These are phyloP conservation scores for Fulica atra DNA, from an alignment of 2,113 vertebrate genomes.

Conservation along the genomic window DNA sequence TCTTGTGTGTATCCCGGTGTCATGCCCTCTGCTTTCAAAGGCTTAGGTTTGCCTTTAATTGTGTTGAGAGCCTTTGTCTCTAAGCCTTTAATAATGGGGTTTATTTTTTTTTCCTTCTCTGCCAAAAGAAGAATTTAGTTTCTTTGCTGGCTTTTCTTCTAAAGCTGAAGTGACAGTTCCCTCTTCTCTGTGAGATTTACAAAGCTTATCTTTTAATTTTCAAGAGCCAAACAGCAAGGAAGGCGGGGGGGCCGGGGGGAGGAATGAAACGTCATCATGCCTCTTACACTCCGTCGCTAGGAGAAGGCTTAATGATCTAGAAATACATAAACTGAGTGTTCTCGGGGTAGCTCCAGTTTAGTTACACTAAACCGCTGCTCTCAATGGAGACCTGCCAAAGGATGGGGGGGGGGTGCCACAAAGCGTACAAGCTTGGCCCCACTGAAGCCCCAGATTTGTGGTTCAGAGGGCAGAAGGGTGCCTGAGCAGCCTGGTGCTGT, in stretches of 20 bases:
- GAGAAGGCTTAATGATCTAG: slow-evolving; percentile 50
- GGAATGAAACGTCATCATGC: not conserved
- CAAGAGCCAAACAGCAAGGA: not conserved
- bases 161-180: slow-evolving; percentile 69
- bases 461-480: not conserved
- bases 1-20: slow-evolving; percentile 55
- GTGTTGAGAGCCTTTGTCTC: slow-evolving; percentile 58
- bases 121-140: slow-evolving; percentile 59
- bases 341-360: not conserved
- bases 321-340: not conserved
- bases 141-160: slow-evolving; percentile 46
- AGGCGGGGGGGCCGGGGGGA: too few species aligned
- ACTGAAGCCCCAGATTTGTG: not conserved
- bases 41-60: slow-evolving; percentile 65
- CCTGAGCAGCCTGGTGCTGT: not conserved
- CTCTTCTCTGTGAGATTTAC: slow-evolving; percentile 30
- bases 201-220: slow-evolving; percentile 69
- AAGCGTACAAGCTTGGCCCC: not conserved
- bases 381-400: not conserved
- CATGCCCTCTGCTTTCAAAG: slow-evolving; percentile 67
- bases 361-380: not conserved
- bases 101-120: slow-evolving; percentile 28
- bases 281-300: slow-evolving; percentile 40
- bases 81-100: slow-evolving; percentile 67
- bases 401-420: too few species aligned